Evolutionary conservation across 2,888 invertebrate species (phyloP).

Genomic region (Sarcophaga variegata): DNA sequence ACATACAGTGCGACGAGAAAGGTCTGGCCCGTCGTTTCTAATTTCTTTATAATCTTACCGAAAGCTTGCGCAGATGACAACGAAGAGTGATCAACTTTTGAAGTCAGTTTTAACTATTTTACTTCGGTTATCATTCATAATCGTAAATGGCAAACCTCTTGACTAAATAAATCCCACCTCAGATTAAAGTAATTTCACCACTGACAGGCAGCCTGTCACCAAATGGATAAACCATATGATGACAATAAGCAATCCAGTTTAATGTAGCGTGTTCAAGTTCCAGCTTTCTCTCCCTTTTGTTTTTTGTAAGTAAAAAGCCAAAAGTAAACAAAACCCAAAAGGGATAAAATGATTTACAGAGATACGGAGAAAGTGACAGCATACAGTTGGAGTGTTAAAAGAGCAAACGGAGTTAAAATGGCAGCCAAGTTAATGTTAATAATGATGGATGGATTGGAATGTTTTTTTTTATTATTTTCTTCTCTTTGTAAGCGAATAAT

Average conservation of each 20-base stretch:
- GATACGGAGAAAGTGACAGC: neutral
- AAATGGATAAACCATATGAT: neutral
- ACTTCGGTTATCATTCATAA: too few relatives aligned
- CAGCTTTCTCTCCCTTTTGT: neutral
- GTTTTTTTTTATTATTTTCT: neutral
- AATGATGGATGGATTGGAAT: slow-evolving; percentile 60
- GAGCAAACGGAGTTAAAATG: slow-evolving; percentile 36
- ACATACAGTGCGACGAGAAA: too few relatives aligned
- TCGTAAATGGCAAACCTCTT: too few relatives aligned
- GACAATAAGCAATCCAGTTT: neutral
- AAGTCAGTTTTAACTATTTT: too few relatives aligned
- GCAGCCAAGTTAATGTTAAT: slow-evolving; percentile 63
- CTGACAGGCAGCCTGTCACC: too few relatives aligned
- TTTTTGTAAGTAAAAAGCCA: neutral
- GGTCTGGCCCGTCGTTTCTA: too few relatives aligned
- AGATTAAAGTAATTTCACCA: too few relatives aligned
- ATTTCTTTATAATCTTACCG: too few relatives aligned
- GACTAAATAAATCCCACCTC: slow-evolving; percentile 4
- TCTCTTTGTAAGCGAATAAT: slow-evolving; percentile 34
- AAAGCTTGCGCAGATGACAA: too few relatives aligned
- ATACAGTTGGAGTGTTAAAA: slow-evolving; percentile 5
- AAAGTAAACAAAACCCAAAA: slow-evolving; percentile 29
- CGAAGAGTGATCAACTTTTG: too few relatives aligned
- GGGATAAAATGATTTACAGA: slow-evolving; percentile 44
- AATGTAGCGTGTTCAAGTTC: slow-evolving; percentile 4